phyloP scores from a whole-genome alignment of 2,797 vertebrate species.

The Urophycis tenuis region DNA sequence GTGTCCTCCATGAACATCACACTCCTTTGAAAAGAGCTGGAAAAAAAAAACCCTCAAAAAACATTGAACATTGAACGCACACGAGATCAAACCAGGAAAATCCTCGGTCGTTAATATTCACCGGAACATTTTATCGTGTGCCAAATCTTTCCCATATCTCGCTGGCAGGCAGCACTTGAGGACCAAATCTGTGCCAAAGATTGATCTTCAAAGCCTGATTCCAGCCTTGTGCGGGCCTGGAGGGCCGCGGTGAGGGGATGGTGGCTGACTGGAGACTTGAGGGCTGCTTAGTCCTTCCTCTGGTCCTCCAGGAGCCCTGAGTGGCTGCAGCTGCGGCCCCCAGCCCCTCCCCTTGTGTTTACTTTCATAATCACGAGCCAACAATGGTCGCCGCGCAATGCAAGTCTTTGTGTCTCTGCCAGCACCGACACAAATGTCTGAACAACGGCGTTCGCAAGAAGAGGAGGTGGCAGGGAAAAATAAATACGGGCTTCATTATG shows the following conservation, averaged over 20 bases:
- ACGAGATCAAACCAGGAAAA: background rate
- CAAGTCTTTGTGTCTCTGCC: conserved; percentile 72
- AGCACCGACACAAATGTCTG: conserved; percentile 68
- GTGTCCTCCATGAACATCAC: no score
- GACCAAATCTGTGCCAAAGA: conserved; percentile 37
- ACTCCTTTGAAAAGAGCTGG: background rate
- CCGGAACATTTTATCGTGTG: conserved; percentile 50
- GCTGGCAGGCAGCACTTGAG: conserved; percentile 17
- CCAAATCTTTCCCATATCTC: conserved; percentile 34
- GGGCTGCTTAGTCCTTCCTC: conserved; percentile 60
- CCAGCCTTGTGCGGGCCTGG: conserved; percentile 38
- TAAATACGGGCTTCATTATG: conserved; percentile 64
- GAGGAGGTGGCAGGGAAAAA: conserved; percentile 28
- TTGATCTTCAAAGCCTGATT: conserved; percentile 62
- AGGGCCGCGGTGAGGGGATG: conserved; percentile 57
- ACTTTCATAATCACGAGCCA: conserved; percentile 66
- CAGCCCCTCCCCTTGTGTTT: conserved; percentile 66
- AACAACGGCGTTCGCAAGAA: conserved; percentile 63
- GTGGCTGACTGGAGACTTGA: conserved; percentile 65
- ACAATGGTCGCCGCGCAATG: conserved; percentile 60
- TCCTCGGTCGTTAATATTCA: conserved; percentile 24
- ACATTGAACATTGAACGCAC: conserved; percentile 24
- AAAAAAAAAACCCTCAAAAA: background rate
- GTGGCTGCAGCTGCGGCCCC: conserved; percentile 67
- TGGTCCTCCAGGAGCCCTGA: conserved; percentile 54